Evolutionary conservation across 2,113 vertebrate species (phyloP).

Genomic region (Vulpes ferrilata): DNA sequence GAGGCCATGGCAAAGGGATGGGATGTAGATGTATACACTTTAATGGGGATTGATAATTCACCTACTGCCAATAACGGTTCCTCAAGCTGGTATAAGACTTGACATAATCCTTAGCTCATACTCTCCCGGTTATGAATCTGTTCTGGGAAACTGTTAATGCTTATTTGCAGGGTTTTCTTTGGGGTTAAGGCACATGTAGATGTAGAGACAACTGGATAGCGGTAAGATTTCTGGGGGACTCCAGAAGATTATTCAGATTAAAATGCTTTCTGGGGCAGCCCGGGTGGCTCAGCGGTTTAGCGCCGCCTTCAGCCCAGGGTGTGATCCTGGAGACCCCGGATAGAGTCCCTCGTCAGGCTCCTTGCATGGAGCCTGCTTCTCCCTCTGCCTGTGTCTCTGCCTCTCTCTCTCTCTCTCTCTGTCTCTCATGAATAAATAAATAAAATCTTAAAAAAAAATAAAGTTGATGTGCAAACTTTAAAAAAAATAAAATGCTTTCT

Average conservation of each 20-base stretch:
- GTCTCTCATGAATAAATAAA: no score
- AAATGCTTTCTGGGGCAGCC: not conserved
- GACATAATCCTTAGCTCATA: no score
- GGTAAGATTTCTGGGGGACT: not conserved
- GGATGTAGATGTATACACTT: no score
- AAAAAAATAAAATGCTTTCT: not conserved
- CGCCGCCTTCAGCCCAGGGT: no score
- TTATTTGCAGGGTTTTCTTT: not conserved
- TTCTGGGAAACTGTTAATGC: not conserved
- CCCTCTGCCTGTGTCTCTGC: no score
- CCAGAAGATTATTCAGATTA: not conserved
- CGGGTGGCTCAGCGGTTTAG: no score
- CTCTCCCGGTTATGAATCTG: not conserved
- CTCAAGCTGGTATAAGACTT: not conserved
- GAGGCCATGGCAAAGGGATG: not conserved
- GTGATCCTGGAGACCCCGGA: no score
- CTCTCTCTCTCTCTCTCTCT: no score
- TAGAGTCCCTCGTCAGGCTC: no score
- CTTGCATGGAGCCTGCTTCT: no score
- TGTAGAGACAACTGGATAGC: not conserved
- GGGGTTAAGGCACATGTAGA: not conserved
- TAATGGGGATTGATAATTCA: not conserved
- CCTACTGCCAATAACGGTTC: not conserved
- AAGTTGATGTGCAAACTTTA: no score
- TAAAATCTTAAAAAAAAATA: no score